Conservation (phyloP, 2,113 vertebrate species). For the Oncorhynchus tshawytscha region DNA sequence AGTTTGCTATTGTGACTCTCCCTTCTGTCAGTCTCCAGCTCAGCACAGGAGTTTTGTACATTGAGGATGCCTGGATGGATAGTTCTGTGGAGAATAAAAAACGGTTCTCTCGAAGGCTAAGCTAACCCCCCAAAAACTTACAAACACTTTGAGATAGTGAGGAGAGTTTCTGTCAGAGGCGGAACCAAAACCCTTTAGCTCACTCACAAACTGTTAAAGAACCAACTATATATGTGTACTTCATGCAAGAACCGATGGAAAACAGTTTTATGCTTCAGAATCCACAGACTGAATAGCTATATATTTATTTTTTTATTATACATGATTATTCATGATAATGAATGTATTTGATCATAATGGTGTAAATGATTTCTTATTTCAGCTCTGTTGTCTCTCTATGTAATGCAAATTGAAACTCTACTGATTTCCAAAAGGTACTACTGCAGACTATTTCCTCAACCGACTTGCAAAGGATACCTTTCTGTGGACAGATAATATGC, state of each 20-base stretch:
- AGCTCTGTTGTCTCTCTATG: neutral
- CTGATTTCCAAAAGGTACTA: too few species aligned
- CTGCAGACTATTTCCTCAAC: neutral
- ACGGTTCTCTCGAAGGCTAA: too few species aligned
- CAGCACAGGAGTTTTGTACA: too few species aligned
- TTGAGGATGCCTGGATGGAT: too few species aligned
- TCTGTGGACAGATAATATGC: constrained; percentile 6
- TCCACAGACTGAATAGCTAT: neutral
- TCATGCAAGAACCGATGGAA: neutral
- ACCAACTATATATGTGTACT: neutral
- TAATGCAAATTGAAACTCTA: too few species aligned
- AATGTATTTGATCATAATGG: neutral
- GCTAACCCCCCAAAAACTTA: too few species aligned
- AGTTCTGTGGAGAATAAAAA: too few species aligned
- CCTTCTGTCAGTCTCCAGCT: neutral
- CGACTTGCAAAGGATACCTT: neutral
- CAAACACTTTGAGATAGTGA: too few species aligned
- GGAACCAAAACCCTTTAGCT: too few species aligned
- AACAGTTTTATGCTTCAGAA: neutral
- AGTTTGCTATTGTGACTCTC: neutral
- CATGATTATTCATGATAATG: neutral
- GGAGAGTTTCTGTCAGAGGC: too few species aligned
- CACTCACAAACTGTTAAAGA: neutral
- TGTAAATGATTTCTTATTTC: neutral
- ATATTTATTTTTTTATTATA: neutral